Base-by-base conservation (phyloP, 2,888 invertebrate species). In the Anagyrus pseudococci region DNA sequence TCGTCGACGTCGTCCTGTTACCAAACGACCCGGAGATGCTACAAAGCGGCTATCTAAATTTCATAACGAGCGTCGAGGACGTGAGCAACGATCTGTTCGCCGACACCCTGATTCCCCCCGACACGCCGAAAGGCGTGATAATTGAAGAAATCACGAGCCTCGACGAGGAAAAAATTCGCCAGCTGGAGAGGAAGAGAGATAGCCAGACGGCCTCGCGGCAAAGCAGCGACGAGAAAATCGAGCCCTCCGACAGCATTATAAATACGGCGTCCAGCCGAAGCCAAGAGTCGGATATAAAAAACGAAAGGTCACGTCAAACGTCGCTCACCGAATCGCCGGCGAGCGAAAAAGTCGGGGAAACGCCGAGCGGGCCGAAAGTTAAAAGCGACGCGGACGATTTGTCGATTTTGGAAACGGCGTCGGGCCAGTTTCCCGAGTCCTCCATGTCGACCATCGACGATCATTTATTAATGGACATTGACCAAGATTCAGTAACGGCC, bases 61-160 rank as follows among this genome's bases (percentile, higher is more conserved):
- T 78, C 13, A 74, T 78, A 68, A 75, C 75, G 1, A 76, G 74
- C 58, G 71, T 74, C n/a, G 76, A 77, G 49, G 76, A 77, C 54
- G 53, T 67, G 3, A 19, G 17, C 1, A 41, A 8, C 29, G 52
- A 56, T 19, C 25, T 50, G 1, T 50, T 54, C 17, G 67, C n/a
- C 64, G 68, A 29, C 71, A n/a, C n/a, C n/a, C n/a, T n/a, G n/a
- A n/a, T n/a, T n/a, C n/a, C n/a, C 15, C 67, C 73, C 17, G 69
- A 64, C 4, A 60, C 64, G 17, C 67, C 72, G 8, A 67, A 66
- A 15, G 71, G 75, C n/a, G 59, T 77, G 3, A 59, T 77, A 10
- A 79, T 79, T 61, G 78, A 80, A 56, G 79, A 79, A 54, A 66
- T 79, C n/a, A 70, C 71, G 37, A 70, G 64, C 22, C 58, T 69